A percentile compares a stretch with the other conserved stretches of the same genome.
These are phyloP conservation scores for Dolichomitus sp. DNA, from an alignment of 2,888 invertebrate genomes.

Conservation along the genomic window DNA sequence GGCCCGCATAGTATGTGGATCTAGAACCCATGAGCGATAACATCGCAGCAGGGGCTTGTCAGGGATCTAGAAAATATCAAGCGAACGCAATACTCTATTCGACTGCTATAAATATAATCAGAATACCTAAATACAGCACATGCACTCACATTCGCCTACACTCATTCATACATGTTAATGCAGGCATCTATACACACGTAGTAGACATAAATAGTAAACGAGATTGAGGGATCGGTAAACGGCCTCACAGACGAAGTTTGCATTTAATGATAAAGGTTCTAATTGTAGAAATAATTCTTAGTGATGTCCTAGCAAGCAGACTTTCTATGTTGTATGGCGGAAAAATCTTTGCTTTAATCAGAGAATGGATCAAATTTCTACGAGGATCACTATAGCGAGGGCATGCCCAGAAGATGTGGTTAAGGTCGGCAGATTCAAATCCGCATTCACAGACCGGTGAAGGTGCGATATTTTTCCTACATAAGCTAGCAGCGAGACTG, in stretches of 20 bases:
- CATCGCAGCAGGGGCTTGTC: too few species aligned
- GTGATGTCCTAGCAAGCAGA: neutral
- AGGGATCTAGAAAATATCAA: too few species aligned
- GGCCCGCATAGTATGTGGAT: too few species aligned
- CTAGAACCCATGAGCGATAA: too few species aligned
- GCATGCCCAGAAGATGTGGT: constrained; percentile 12
- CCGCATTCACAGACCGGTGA: neutral
- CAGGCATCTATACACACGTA: neutral
- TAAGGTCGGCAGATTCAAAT: neutral
- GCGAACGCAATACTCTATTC: too few species aligned
- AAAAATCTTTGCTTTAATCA: neutral
- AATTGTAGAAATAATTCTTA: neutral
- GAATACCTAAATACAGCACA: too few species aligned
- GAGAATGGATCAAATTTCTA: neutral
- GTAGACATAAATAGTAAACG: neutral
- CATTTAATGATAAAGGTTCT: neutral
- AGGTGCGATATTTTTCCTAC: neutral
- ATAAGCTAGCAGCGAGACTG: neutral
- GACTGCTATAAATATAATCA: too few species aligned
- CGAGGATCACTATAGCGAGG: neutral
- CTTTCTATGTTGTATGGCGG: constrained; percentile 3
- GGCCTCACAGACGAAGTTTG: neutral
- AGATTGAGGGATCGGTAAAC: neutral
- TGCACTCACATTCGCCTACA: too few species aligned
- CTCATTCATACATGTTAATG: neutral